Evolutionary conservation across 2,797 vertebrate species (phyloP).

Genomic region (Anableps anableps): DNA sequence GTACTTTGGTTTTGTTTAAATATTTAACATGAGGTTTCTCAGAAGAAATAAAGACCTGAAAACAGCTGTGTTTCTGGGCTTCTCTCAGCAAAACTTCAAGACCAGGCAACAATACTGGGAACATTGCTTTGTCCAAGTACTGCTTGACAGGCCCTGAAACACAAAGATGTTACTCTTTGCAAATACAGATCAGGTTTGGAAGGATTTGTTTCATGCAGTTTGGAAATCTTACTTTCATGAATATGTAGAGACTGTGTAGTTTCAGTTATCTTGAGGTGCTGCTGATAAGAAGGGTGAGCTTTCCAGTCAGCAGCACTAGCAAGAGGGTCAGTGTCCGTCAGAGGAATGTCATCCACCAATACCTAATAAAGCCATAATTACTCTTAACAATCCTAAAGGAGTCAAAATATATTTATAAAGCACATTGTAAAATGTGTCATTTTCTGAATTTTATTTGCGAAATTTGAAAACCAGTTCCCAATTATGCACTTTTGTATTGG

Average conservation of each 20-base stretch:
- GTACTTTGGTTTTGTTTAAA: not conserved
- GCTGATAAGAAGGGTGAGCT: constrained; percentile 4
- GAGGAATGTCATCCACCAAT: constrained; percentile 48
- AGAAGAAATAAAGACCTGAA: constrained; percentile 79
- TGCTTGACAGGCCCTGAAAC: constrained; percentile 79
- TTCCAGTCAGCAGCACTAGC: constrained; percentile 42
- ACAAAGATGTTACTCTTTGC: constrained; percentile 10
- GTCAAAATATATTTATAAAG: not conserved
- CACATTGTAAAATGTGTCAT: not conserved
- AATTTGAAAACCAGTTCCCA: not conserved
- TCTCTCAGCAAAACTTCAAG: constrained; percentile 85
- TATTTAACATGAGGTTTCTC: not conserved
- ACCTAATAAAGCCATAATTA: constrained; percentile 61
- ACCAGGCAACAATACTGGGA: constrained; percentile 88
- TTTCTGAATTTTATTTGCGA: not conserved
- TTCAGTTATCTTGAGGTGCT: constrained; percentile 27
- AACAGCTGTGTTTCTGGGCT: constrained; percentile 83
- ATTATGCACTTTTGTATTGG: not conserved
- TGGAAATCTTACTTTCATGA: constrained; percentile 41
- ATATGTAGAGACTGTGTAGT: constrained; percentile 37
- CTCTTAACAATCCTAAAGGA: not conserved
- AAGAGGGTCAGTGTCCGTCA: constrained; percentile 39
- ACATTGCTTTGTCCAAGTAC: constrained; percentile 84
- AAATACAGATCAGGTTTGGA: not conserved
- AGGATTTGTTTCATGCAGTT: not conserved